Conservation (phyloP, 2,797 vertebrate genomes). For the Apodemus agrarius region DNA sequence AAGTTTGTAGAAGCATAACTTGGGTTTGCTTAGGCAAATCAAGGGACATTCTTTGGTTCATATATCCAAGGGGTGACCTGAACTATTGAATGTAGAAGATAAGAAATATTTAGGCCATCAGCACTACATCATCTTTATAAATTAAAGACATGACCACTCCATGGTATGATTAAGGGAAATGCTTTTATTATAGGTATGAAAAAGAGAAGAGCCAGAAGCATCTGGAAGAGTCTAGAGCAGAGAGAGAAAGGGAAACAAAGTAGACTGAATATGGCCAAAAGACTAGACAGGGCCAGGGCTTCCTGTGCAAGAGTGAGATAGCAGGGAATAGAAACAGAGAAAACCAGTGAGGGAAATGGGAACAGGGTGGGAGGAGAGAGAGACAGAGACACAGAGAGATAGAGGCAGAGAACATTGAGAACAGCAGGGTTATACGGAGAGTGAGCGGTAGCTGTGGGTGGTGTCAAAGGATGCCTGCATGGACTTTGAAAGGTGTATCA, state of each 20-base stretch:
- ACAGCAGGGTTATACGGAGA: neutral
- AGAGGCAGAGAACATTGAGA: neutral
- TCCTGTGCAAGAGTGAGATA: neutral
- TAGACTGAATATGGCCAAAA: neutral
- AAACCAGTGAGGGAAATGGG: neutral
- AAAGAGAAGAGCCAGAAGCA: neutral
- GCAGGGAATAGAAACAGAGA: neutral
- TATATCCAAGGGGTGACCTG: neutral
- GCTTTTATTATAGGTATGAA: neutral
- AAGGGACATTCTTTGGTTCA: neutral
- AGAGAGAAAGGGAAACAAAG: neutral
- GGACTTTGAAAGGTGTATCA: neutral
- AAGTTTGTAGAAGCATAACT: neutral
- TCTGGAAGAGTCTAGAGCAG: neutral
- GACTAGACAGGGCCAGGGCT: neutral
- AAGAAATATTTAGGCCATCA: neutral
- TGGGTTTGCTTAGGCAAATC: neutral
- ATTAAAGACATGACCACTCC: neutral
- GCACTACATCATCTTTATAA: neutral
- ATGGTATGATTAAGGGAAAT: neutral
- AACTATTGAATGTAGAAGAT: neutral
- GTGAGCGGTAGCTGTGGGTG: too few species aligned
- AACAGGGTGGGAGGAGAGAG: neutral
- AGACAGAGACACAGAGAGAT: neutral
- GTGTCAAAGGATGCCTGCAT: neutral